Evolutionary conservation across 92 coral and sea anemone genomes (phyloP).

Genomic region (Isaurus tuberculatus): DNA sequence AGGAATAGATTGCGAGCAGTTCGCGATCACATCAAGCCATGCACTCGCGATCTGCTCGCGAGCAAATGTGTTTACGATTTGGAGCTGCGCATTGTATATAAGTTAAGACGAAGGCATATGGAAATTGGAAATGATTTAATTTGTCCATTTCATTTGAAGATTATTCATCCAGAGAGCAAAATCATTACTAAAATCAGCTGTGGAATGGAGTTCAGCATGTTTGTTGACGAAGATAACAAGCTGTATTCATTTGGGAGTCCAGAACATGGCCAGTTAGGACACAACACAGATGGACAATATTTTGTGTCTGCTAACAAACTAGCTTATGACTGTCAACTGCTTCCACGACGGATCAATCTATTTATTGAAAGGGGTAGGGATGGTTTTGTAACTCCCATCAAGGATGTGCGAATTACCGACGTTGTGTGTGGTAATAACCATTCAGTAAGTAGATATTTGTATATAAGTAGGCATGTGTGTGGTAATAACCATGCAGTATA

Average conservation of each 20-base stretch:
- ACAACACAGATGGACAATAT: constrained; percentile 92
- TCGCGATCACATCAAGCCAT: too few species aligned
- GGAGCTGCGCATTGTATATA: neutral
- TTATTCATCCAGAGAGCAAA: constrained; percentile 82
- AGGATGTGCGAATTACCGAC: constrained; percentile 71
- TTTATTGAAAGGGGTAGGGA: constrained; percentile 83
- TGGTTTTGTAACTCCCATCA: constrained; percentile 78
- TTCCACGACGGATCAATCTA: constrained; percentile 76
- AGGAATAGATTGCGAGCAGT: too few species aligned
- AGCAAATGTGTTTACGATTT: neutral
- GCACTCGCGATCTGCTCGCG: too few species aligned
- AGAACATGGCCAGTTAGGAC: constrained; percentile 85
- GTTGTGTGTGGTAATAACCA: constrained; percentile 82
- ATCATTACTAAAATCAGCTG: constrained; percentile 70
- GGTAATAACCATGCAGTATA: too few species aligned
- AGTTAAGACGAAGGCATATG: too few species aligned
- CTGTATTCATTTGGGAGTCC: constrained; percentile 93
- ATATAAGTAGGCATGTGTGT: too few species aligned
- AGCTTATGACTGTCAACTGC: constrained; percentile 79
- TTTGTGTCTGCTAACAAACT: constrained; percentile 82
- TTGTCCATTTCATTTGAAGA: constrained; percentile 30
- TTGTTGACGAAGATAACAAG: constrained; percentile 73
- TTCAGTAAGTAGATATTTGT: constrained; percentile 78
- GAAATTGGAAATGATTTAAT: neutral
- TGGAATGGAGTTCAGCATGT: constrained; percentile 90